These are phyloP conservation scores for Psephotus haematonotus DNA, from an alignment of 2,113 vertebrate species.

Conservation along the genomic window DNA sequence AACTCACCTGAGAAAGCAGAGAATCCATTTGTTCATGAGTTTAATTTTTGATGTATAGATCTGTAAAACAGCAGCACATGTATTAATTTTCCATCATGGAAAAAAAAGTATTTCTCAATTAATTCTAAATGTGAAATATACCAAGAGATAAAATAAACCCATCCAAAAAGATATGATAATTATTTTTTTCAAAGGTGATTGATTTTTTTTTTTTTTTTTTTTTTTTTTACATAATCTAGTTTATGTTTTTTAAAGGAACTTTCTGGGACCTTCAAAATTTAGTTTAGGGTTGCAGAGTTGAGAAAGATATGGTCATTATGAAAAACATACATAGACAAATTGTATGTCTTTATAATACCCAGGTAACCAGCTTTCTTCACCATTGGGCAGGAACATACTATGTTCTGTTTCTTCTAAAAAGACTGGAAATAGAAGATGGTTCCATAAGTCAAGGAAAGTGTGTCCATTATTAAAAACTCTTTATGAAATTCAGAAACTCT, in stretches of 20 bases:
- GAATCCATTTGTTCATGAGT: background rate
- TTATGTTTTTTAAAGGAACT: background rate
- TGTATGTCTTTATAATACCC: background rate
- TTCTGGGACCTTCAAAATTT: background rate
- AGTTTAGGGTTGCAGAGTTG: background rate
- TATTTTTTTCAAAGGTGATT: background rate
- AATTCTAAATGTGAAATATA: background rate
- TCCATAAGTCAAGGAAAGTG: background rate
- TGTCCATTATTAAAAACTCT: background rate
- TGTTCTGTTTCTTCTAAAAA: background rate
- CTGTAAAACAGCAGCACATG: background rate
- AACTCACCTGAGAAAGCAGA: background rate
- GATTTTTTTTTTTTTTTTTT: background rate
- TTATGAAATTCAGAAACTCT: background rate
- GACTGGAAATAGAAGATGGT: background rate
- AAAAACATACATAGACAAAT: background rate
- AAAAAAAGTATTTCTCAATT: background rate
- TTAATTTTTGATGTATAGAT: background rate
- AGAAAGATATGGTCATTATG: background rate
- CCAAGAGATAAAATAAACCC: background rate
- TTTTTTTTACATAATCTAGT: background rate
- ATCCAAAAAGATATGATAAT: background rate
- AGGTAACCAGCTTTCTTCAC: background rate
- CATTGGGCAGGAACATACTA: rapidly evolving
- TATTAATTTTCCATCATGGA: background rate